Percentiles rank a stretch among this genome's conserved stretches.
Conservation (phyloP, 2,888 invertebrate genomes). For the Dryobotodes eremita region DNA sequence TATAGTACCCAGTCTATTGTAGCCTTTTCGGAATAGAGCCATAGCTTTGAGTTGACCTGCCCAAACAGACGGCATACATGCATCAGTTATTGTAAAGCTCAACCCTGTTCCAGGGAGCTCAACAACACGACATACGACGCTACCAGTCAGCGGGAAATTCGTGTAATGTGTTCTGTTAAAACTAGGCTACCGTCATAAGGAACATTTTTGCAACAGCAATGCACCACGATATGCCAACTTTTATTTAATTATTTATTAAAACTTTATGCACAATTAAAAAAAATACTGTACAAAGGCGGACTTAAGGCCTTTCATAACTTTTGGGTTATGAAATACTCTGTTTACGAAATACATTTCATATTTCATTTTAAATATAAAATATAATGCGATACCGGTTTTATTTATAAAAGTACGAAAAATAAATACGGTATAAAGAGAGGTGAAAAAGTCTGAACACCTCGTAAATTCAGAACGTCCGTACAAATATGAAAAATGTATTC, state of each 20-base stretch:
- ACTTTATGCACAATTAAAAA: too few relatives aligned
- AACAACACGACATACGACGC: neutral
- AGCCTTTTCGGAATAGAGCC: neutral
- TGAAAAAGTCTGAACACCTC: conserved; percentile 31
- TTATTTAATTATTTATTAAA: too few relatives aligned
- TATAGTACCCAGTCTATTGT: neutral
- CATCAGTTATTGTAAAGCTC: neutral
- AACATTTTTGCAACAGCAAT: neutral
- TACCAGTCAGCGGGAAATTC: neutral
- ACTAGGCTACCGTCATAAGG: neutral
- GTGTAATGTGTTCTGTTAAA: neutral
- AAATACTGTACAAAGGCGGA: too few relatives aligned
- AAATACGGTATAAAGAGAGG: conserved; percentile 2
- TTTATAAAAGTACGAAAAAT: conserved; percentile 9
- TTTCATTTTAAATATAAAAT: neutral
- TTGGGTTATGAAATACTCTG: neutral
- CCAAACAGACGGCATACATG: neutral
- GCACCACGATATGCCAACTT: neutral
- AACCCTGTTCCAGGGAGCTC: neutral
- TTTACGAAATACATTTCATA: neutral
- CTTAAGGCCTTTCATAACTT: too few relatives aligned
- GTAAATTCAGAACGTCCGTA: conserved; percentile 47
- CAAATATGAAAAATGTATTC: conserved; percentile 59
- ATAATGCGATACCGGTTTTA: neutral
- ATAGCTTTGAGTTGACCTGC: conserved; percentile 10